Base-by-base conservation (phyloP, 1,140 invertebrate genomes). In the Heliconius hewitsoni region DNA sequence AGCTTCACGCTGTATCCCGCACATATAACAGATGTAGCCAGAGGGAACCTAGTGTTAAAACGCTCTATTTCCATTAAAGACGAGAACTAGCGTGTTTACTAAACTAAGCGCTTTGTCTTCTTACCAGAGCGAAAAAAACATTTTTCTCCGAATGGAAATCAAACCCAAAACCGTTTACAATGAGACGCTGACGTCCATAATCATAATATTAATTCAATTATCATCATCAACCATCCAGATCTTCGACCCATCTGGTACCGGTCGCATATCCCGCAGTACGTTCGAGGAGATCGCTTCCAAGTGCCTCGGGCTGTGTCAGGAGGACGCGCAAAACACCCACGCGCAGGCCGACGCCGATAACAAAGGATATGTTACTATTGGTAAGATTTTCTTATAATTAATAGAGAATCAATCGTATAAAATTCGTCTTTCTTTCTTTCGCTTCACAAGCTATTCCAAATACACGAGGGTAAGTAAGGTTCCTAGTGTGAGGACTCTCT, bases 301-400 rank as follows among this genome's bases (percentile, higher is more conserved):
- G 46, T 95, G 95, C 60, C 90, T 96, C 8, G 94, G 93, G 1
- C 89, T 95, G 42, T 88, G 85, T 72, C 89, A 89, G 71, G 95
- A 95, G 57, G 95, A 95, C 77, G 95, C 95, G 3, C 81, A 91
- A 27, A 89, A 93, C 77, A 87, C 94, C 37, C 96, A 95, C 88
- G 85, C 86, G 30, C 94, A 95, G 84, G 92, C 93, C 2, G 95
- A 95, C 86, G 77, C 89, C 19, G 91, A 94, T 55, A 93, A 94
- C 77, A 91, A 94, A 71, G 94, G 94, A 72, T 95, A 93, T 79
- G 83, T 96, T 27, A 95, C 95, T 42, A 94, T 94, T 57, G 95
- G 95, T 96, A 89, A 89, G 77, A 70, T 23, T 75, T 57, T 3
- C n/a, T 57, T 57, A 6, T 19, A 57, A 55, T 16, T n/a, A 55